Base-by-base conservation (phyloP, 2,113 vertebrate species). In the Equus przewalskii region DNA sequence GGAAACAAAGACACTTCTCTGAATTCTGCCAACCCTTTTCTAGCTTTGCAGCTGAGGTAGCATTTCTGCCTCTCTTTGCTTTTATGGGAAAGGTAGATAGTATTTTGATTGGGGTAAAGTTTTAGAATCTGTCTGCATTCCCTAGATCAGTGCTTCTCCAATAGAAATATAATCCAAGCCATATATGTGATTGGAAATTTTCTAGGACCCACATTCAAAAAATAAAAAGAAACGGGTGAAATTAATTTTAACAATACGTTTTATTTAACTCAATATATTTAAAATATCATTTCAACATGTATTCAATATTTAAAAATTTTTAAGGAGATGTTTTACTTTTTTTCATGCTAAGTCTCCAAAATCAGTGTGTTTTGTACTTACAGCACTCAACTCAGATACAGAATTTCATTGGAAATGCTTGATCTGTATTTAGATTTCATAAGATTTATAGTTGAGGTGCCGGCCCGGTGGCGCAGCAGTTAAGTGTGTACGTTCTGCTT, bases 101-200 rank as follows among this genome's bases (percentile, higher is more conserved):
- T 85, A 65, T 93, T 96, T 84, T 84, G 85, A 88, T 80, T 81
- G 81, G 72, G 62, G 13, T 49, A 21, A 76, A 76, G 56, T 67
- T 91, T 94, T n/a, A 14, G 30, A 92, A 70, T 78, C 33, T 64
- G 26, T 28, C 41, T 75, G 7, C 30, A 28, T 90, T 78, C 41
- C 26, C 56, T 87, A 56, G 1, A 60, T 78, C 51, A 89, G 67
- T 8, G 0, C 22, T 86, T 76, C 28, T 83, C 85, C 79, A 92
- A 22, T 15, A 89, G 60, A 96, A 93, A 54, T 51, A 46, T 15
- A 64, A 49, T 58, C 3, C 15, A 72, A 94, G 28, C 51, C 58
- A 24, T 51, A 14, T 46, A 56, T 10, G 28, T 88, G 56, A 69
- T 69, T 56, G 67, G 22, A 90, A 75, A 62, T 75, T 92, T 69